Base-by-base conservation (phyloP, 2,113 vertebrate genomes). In the Heteronetta atricapilla region DNA sequence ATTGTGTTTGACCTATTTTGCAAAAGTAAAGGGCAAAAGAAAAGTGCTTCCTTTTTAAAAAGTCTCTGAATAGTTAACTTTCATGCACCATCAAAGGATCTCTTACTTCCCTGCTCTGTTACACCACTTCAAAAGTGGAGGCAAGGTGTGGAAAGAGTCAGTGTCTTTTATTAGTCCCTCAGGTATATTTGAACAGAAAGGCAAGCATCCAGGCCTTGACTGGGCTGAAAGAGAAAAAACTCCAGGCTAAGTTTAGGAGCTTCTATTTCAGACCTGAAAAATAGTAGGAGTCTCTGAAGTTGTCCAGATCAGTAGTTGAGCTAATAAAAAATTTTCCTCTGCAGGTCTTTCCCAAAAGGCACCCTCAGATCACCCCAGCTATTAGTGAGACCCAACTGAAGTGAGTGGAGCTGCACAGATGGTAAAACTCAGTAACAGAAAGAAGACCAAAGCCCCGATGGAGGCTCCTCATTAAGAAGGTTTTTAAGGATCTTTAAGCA, bases 221-320 rank as follows among this genome's bases (percentile, higher is more conserved):
- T 63, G 34, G 8, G 48, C 42, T 66, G 62, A 93, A 89, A 82
- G 28, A 87, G 62, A 85, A 79, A 82, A 79, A 79, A 79, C 42
- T 82, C 23, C 62, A 82, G 50, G 16, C 53, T 73, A 89, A 87
- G 56, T 79, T 92, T 85, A 76, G 38, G n/a, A 89, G 12, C 16
- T 89, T 87, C 66, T 86, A 44, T 75, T 89, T 92, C 53, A 87
- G 83, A 64, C 33, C 33, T 75, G 66, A 62, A 84, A 90, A 92
- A 28, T 10, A 70, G 14, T 29, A 14, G 18, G 52, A 78, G 48
- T 64, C 34, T 82, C 74, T 84, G 81, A 84, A 89, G 68, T 73
- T 84, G 31, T 73, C 64, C 53, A 72, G 60, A 50, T 83, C 34
- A 60, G 70, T 82, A 69, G 60, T 2, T 70, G 53, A 89, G 58